Conservation (phyloP, 2,113 vertebrate genomes). For the Pangasianodon hypophthalmus region DNA sequence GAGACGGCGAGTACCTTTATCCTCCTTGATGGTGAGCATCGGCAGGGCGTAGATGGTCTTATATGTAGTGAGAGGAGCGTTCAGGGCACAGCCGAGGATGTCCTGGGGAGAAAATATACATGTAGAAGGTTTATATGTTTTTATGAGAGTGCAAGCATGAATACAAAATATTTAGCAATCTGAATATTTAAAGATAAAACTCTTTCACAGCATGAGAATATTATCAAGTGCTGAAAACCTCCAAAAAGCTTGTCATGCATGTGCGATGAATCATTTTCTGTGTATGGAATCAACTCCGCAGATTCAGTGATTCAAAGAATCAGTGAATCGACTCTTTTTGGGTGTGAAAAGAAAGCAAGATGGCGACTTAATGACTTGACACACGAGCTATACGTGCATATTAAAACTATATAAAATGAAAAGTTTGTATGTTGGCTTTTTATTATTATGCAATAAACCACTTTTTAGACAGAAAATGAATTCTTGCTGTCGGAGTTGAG, state of each 20-base stretch:
- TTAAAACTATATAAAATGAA: too few relatives aligned
- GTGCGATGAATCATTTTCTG: not conserved
- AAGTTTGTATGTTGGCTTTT: too few relatives aligned
- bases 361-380: not conserved
- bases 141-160: not conserved
- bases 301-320: not conserved
- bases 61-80: constrained; percentile 85
- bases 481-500: too few relatives aligned
- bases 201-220: not conserved
- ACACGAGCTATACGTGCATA: too few relatives aligned
- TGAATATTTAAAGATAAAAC: too few relatives aligned
- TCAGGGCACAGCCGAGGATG: constrained; percentile 85
- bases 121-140: not conserved
- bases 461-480: too few relatives aligned
- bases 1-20: constrained; percentile 85
- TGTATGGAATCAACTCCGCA: not conserved
- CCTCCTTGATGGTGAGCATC: constrained; percentile 98
- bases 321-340: not conserved
- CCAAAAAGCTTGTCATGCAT: too few relatives aligned
- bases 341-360: not conserved
- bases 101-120: constrained; percentile 72
- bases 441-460: too few relatives aligned
- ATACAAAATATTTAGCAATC: not conserved
- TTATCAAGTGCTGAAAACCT: too few relatives aligned
- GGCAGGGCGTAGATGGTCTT: constrained; percentile 89